Percentiles rank a stretch among this genome's conserved stretches.
phyloP scores from a whole-genome alignment of 1,140 invertebrate genomes.

The Sminthurides bifidus region DNA sequence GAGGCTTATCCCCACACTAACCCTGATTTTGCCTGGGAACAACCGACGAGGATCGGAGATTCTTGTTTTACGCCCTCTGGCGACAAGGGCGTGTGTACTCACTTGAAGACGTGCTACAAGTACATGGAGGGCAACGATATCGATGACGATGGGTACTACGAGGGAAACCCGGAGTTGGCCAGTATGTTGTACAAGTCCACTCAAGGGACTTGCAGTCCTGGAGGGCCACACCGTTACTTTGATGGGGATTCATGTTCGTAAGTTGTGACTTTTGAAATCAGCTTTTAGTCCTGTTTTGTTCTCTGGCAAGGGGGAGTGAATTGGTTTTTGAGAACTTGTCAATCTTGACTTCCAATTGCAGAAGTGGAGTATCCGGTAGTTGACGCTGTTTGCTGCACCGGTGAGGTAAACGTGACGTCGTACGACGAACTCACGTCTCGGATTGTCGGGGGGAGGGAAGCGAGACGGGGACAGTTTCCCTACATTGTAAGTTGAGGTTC shows the following conservation, averaged over 20 bases:
- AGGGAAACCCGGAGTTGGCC: slow-evolving; percentile 1
- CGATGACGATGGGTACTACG: background rate
- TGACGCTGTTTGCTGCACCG: too few species aligned
- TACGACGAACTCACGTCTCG: too few species aligned
- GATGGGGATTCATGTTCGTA: background rate
- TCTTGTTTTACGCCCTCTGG: background rate
- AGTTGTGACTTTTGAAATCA: background rate
- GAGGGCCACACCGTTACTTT: background rate
- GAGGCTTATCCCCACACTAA: too few species aligned
- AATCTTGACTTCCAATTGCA: too few species aligned
- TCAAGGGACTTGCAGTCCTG: background rate
- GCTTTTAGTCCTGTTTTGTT: background rate
- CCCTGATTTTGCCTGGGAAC: background rate
- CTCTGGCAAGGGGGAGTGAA: too few species aligned
- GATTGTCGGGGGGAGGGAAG: too few species aligned
- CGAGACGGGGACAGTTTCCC: too few species aligned
- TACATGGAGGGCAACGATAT: slow-evolving; percentile 3
- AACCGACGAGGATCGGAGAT: background rate
- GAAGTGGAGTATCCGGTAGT: too few species aligned
- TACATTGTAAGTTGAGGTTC: too few species aligned
- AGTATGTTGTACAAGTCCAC: background rate
- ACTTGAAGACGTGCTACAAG: background rate
- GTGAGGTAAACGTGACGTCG: too few species aligned
- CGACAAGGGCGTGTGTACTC: background rate
- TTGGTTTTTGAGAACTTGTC: too few species aligned